phyloP scores from a whole-genome alignment of 2,888 invertebrate genomes.

The Apodemia hepburni region DNA sequence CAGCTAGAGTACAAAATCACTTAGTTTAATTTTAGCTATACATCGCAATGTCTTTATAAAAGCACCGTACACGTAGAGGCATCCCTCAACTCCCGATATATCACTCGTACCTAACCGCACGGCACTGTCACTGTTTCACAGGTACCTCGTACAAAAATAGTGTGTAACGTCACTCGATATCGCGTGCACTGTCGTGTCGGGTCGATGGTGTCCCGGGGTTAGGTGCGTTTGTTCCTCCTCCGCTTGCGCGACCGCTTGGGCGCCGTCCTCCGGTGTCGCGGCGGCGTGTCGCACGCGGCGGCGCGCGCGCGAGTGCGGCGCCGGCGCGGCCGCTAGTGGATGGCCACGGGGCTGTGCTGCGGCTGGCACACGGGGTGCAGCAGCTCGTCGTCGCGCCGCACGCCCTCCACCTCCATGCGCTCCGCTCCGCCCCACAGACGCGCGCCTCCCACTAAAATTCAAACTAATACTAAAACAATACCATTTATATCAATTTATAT shows the following conservation, averaged over 20 bases:
- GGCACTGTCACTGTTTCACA: not conserved
- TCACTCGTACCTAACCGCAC: slow-evolving; percentile 11
- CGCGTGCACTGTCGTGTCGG: slow-evolving; percentile 8
- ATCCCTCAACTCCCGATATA: slow-evolving; percentile 14
- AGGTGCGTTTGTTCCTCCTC: slow-evolving; percentile 22
- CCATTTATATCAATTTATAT: slow-evolving; percentile 18
- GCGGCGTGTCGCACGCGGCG: slow-evolving; percentile 6
- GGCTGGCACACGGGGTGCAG: slow-evolving; percentile 89
- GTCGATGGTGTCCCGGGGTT: slow-evolving; percentile 9
- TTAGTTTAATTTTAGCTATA: slow-evolving; percentile 29
- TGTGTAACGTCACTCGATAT: slow-evolving; percentile 5
- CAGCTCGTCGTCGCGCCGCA: slow-evolving; percentile 81
- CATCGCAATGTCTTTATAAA: slow-evolving; percentile 21
- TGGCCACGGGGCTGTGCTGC: slow-evolving; percentile 95
- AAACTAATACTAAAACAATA: slow-evolving; percentile 3
- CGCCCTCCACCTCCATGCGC: slow-evolving; percentile 84
- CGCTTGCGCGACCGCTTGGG: slow-evolving; percentile 19
- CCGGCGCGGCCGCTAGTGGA: slow-evolving; percentile 78
- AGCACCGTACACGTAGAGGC: slow-evolving; percentile 23
- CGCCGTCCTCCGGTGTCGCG: slow-evolving; percentile 10
- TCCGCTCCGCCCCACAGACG: slow-evolving; percentile 79
- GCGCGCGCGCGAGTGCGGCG: slow-evolving; percentile 18
- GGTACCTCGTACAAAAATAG: slow-evolving; percentile 1
- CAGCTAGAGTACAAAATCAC: slow-evolving; percentile 34
- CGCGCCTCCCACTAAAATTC: slow-evolving; percentile 47